Base-by-base conservation (phyloP, 1,140 invertebrate species). In the Alviniconcha marisindica region DNA sequence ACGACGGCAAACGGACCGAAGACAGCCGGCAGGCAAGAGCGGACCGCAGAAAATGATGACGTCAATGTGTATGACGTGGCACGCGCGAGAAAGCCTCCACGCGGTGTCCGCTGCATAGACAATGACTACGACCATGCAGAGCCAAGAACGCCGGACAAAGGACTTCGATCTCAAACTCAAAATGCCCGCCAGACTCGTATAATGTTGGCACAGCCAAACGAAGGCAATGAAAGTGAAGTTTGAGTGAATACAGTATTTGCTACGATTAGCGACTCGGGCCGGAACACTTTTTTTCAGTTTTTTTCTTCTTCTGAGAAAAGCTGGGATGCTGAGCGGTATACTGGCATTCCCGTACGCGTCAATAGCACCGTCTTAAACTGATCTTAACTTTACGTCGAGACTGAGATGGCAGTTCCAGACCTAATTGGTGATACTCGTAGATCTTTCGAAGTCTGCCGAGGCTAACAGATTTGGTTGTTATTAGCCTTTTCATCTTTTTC, bases 121-220 rank as follows among this genome's bases (percentile, higher is more conserved):
- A 80, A 80, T 38, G 38, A 60, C 21, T 80, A 80, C 28, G 78
- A 80, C 28, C 78, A 80, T 18, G n/a, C 78, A 10, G 60, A 44
- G n/a, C 56, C 78, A 0, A 24, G 5, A 18, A 18, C 69, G 69
- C 2, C 24, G 18, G 3, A 2, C 14, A 42, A 40, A 71, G 69
- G 10, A n/a, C 5, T 5, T 10, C 44, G 56, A 60, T 60, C 18
- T 60, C n/a, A 5, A n/a, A 5, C 15, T 51, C 48, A 51, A 24
- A 28, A 60, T 60, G 4, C 15, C 24, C 18, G 24, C n/a, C 10
- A 10, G 4, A 28, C 56, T 24, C 18, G n/a, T 21, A 28, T 28
- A 28, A 10, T 28, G 56, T n/a, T 60, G 44, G 44, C 44, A 48
- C 44, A 10, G 44, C 44, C 44, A 5, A 48, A 48, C 5, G 18